Evolutionary conservation across 2,888 invertebrate species (phyloP).

Genomic region (Anorthoa munda): DNA sequence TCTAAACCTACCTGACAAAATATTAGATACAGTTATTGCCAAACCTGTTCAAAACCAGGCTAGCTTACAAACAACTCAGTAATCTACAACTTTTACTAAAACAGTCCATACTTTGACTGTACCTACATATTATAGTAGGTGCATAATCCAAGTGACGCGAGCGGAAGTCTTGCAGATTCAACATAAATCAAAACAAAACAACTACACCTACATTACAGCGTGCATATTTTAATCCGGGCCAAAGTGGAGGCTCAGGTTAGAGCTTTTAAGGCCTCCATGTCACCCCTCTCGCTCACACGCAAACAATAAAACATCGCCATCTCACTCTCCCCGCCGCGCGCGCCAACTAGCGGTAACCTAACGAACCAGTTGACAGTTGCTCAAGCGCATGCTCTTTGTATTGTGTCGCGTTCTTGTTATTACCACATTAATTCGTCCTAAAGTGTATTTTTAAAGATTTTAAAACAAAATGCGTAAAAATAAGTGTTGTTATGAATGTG

Average conservation of each 20-base stretch:
- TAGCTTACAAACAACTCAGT: not conserved
- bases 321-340: slow-evolving; percentile 69
- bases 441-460: slow-evolving; percentile 59
- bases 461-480: slow-evolving; percentile 55
- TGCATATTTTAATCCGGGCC: slow-evolving; percentile 76
- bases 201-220: slow-evolving; percentile 69
- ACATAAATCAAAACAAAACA: slow-evolving; percentile 74
- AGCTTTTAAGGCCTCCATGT: slow-evolving; percentile 80
- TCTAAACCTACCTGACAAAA: not conserved
- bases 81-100: slow-evolving; percentile 8
- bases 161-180: slow-evolving; percentile 68
- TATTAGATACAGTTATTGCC: slow-evolving; percentile 41
- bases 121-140: not conserved
- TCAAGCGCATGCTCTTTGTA: slow-evolving; percentile 85
- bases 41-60: slow-evolving; percentile 49
- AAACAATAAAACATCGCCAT: slow-evolving; percentile 48
- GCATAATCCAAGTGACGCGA: slow-evolving; percentile 28
- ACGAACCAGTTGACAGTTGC: slow-evolving; percentile 86
- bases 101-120: slow-evolving; percentile 4
- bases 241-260: slow-evolving; percentile 72
- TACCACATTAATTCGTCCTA: slow-evolving; percentile 58
- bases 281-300: slow-evolving; percentile 65
- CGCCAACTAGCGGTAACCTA: slow-evolving; percentile 83
- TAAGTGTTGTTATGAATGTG: slow-evolving; percentile 64
- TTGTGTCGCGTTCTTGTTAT: slow-evolving; percentile 72